phyloP scores from a whole-genome alignment of 2,888 invertebrate genomes.

The Catocala fraxini region DNA sequence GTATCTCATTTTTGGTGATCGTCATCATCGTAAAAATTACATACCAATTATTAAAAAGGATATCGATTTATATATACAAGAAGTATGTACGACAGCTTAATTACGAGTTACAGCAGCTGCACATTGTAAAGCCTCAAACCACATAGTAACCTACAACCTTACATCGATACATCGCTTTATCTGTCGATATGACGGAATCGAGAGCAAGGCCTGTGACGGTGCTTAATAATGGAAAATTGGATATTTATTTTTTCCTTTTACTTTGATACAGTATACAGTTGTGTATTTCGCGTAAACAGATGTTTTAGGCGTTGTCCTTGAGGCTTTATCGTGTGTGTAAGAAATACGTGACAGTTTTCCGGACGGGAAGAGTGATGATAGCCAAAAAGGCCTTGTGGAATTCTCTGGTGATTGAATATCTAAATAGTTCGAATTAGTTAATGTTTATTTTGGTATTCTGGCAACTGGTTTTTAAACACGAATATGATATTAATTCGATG shows the following conservation, averaged over 20 bases:
- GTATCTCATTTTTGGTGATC: too few species aligned
- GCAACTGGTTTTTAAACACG: too few species aligned
- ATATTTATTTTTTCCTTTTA: constrained; percentile 45
- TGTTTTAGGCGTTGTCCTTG: constrained; percentile 14
- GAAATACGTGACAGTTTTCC: constrained; percentile 13
- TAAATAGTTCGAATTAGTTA: too few species aligned
- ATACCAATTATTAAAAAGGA: too few species aligned
- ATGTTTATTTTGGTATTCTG: too few species aligned
- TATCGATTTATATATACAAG: too few species aligned
- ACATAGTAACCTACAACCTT: constrained; percentile 1
- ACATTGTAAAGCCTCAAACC: neutral
- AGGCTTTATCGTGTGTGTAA: constrained; percentile 10
- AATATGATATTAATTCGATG: too few species aligned
- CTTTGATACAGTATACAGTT: constrained; percentile 25
- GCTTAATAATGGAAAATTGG: constrained; percentile 29
- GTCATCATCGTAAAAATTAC: too few species aligned
- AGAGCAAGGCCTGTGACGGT: constrained; percentile 13
- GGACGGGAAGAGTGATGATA: constrained; percentile 1
- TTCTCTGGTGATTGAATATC: neutral
- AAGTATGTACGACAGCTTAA: too few species aligned
- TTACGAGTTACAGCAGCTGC: too few species aligned
- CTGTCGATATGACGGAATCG: constrained; percentile 23
- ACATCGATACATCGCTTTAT: constrained; percentile 12
- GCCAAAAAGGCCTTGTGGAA: neutral
- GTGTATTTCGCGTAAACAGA: constrained; percentile 13